Conservation (phyloP, 1,140 invertebrate species). For the Lerema accius region DNA sequence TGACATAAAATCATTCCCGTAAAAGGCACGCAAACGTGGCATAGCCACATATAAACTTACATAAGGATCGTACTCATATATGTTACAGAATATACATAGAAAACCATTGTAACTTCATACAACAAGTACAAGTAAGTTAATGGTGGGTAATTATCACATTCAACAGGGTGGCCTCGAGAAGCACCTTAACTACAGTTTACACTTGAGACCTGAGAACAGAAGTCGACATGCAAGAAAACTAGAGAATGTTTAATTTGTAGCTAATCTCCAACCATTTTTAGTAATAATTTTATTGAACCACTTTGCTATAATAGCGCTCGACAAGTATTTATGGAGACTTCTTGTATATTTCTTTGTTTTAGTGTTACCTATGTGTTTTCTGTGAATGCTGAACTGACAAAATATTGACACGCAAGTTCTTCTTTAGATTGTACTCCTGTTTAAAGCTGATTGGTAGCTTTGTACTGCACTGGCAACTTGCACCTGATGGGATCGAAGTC, state of each 20-base stretch:
- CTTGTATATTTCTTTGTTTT: too few species aligned
- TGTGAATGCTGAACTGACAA: too few species aligned
- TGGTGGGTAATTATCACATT: conserved; percentile 47
- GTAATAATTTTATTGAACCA: too few species aligned
- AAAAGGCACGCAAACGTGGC: conserved; percentile 52
- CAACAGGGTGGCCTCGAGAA: conserved; percentile 46
- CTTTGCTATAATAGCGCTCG: too few species aligned
- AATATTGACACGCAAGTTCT: too few species aligned
- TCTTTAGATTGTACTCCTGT: too few species aligned
- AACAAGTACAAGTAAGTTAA: conserved; percentile 32
- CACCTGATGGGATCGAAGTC: too few species aligned
- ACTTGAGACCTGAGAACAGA: background rate
- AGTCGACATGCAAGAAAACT: background rate
- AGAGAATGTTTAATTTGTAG: background rate
- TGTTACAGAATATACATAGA: conserved; percentile 72
- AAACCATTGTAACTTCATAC: conserved; percentile 34
- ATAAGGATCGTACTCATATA: conserved; percentile 59
- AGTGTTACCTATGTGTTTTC: too few species aligned
- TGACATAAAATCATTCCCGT: conserved; percentile 48
- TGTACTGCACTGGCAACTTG: background rate
- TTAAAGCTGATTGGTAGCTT: background rate
- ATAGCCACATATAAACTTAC: conserved; percentile 63
- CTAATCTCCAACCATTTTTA: too few species aligned
- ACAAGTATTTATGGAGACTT: too few species aligned
- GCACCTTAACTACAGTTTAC: conserved; percentile 40